Base-by-base conservation (phyloP, 2,113 vertebrate species). In the Rhombomys opimus region DNA sequence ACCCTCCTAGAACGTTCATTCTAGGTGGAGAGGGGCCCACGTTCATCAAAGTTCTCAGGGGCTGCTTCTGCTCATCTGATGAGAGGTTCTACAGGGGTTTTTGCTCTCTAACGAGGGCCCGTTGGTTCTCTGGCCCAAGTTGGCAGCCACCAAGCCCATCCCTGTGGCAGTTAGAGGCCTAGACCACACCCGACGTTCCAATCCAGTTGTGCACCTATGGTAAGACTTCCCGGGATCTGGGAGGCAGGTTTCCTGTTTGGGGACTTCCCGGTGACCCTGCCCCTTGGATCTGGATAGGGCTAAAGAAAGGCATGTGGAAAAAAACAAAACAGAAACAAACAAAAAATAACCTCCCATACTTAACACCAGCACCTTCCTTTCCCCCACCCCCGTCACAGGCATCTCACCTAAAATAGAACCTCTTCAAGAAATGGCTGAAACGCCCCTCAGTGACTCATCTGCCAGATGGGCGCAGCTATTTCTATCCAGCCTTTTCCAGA, bases 381-480 rank as follows among this genome's bases (percentile, higher is more conserved):
- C 32, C 72, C 72, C 70, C 75, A 76, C 85, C 90, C 87, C 91
- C 13, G 0, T 54, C 59, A 93, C 78, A 97, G 70, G 75, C 78
- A 15, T 67, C 93, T 94, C 94, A 95, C 92, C 86, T 89, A 97
- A 98, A 97, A 97, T 97, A 97, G 97, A 97, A 97, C 22, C 90
- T 96, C 89, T 85, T 87, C 82, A 87, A 94, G 87, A 95, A 97
- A 96, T 10, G 50, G 81, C 88, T 93, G 90, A 52, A 96, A 96
- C 92, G 1, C 94, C 95, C 96, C 95, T 94, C 67, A 18, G 90
- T 96, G 97, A 96, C 90, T 97, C 97, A 97, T 73, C 78, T 52
- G 92, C 95, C 97, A 98, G 96, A 97, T 97, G 97, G 97, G 92
- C 2, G 2, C 70, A 94, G 95, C 95, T 98, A 97, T 98, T 98